phyloP scores from a whole-genome alignment of 2,113 vertebrate species.

The Thinocorus orbignyianus region DNA sequence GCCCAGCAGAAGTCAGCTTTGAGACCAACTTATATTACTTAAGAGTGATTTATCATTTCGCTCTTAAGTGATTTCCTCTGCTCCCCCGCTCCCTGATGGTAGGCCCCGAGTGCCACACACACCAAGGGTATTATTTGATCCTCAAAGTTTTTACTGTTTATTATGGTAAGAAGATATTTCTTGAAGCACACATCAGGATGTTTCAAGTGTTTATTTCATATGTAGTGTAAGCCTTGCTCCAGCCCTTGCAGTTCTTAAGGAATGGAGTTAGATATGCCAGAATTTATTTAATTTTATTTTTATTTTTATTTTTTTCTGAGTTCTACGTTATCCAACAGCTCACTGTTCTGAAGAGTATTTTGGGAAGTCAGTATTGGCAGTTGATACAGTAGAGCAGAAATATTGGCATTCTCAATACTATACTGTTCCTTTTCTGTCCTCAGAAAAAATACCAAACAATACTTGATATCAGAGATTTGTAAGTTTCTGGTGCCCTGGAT shows the following conservation, averaged over 20 bases:
- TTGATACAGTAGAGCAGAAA: neutral
- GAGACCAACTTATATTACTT: neutral
- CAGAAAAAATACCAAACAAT: neutral
- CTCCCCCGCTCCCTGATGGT: accelerated
- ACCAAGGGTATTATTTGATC: neutral
- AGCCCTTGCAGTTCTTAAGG: neutral
- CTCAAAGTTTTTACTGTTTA: neutral
- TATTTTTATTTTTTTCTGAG: neutral
- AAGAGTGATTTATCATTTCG: neutral
- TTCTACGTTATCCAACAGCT: neutral
- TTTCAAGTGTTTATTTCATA: neutral
- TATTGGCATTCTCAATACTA: neutral
- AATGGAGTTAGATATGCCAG: neutral
- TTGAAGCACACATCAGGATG: neutral
- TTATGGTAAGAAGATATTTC: neutral
- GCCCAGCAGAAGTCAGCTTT: neutral
- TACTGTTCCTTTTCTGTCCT: neutral
- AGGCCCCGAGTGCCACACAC: neutral
- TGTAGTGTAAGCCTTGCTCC: neutral
- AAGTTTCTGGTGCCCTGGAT: neutral
- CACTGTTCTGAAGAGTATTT: neutral
- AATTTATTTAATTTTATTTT: too few species aligned
- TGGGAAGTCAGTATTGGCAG: neutral
- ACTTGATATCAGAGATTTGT: neutral
- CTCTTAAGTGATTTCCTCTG: neutral